Evolutionary conservation across 1,140 invertebrate genomes (phyloP).

Genomic region (Pseudomyrmex pallidus): DNA sequence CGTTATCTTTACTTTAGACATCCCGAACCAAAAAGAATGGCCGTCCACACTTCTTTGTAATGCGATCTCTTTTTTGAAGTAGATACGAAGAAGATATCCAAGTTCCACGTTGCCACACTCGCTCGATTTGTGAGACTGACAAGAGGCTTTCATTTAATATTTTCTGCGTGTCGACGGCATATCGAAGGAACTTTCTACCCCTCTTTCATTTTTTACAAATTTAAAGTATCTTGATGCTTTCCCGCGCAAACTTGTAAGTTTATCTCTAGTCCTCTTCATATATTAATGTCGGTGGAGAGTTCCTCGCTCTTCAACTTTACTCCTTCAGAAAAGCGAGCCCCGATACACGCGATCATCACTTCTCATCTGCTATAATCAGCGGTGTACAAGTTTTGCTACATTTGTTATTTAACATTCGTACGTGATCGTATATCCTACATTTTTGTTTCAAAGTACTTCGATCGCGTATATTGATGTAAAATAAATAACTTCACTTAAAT

Average conservation of each 20-base stretch:
- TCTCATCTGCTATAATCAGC: background rate
- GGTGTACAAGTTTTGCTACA: background rate
- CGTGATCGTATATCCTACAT: too few relatives aligned
- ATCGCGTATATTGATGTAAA: background rate
- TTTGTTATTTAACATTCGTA: background rate
- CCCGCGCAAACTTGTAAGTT: constrained; percentile 30
- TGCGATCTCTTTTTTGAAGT: background rate
- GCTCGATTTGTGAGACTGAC: background rate
- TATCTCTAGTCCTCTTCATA: constrained; percentile 8
- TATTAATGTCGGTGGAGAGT: constrained; percentile 2
- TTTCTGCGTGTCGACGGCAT: background rate
- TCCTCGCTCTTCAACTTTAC: constrained; percentile 31
- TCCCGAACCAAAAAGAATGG: background rate
- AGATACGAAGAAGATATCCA: background rate
- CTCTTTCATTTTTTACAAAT: background rate
- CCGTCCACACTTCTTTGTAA: background rate
- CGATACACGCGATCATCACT: background rate
- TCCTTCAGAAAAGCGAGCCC: constrained; percentile 23
- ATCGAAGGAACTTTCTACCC: background rate
- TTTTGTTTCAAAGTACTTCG: too few relatives aligned
- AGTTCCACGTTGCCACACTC: background rate
- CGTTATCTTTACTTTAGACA: background rate
- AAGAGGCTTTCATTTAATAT: background rate
- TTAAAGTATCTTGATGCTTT: constrained; percentile 14
- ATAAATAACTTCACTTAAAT: background rate